Conservation (phyloP, 2,797 vertebrate genomes). For the Anabas testudineus region DNA sequence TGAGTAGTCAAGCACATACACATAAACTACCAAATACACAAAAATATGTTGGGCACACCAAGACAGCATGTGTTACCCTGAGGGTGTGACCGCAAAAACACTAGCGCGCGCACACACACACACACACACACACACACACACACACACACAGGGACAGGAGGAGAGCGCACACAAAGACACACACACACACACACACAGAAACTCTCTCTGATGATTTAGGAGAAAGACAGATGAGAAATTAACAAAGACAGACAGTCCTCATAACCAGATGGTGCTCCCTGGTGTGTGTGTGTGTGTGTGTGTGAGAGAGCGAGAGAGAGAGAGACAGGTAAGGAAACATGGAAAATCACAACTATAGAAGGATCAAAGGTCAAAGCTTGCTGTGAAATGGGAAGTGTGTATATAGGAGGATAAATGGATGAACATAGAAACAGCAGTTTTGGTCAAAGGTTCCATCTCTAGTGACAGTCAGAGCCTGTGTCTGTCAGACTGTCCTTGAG, state of each 20-base stretch:
- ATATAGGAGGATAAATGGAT: slow-evolving; percentile 48
- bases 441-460: slow-evolving; percentile 67
- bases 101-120: background rate
- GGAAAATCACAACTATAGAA: background rate
- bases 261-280: slow-evolving; percentile 70
- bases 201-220: slow-evolving; percentile 40
- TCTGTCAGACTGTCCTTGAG: slow-evolving; percentile 71
- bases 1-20: slow-evolving; percentile 32
- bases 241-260: slow-evolving; percentile 63
- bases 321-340: slow-evolving; percentile 19
- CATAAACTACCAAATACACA: slow-evolving; percentile 46
- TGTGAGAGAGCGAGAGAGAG: background rate
- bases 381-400: slow-evolving; percentile 16
- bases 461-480: slow-evolving; percentile 61
- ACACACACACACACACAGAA: background rate
- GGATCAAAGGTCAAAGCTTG: slow-evolving; percentile 16
- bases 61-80: slow-evolving; percentile 72
- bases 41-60: slow-evolving; percentile 59
- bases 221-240: slow-evolving; percentile 68
- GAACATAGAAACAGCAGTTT: slow-evolving; percentile 45
- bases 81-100: slow-evolving; percentile 59
- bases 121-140: background rate
- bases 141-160: background rate
- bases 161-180: no score
- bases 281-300: slow-evolving; percentile 15